These are phyloP conservation scores for Lutraria lutraria DNA, from an alignment of 2,888 invertebrate genomes.

Conservation along the genomic window DNA sequence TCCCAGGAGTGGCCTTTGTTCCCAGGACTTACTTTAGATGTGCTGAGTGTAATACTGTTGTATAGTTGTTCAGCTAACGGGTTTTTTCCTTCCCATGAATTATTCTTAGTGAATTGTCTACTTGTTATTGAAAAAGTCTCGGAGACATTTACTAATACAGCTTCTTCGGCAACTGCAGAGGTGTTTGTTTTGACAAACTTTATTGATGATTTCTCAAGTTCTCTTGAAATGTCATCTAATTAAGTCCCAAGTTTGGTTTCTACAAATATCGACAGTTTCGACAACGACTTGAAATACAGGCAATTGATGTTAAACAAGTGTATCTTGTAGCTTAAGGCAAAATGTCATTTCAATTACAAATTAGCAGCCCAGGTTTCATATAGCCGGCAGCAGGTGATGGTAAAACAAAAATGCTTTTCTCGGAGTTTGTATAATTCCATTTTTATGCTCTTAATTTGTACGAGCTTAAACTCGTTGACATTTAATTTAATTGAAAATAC, in stretches of 20 bases:
- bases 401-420: neutral
- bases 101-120: too few relatives aligned
- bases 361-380: neutral
- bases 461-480: neutral
- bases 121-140: too few relatives aligned
- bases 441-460: neutral
- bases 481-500: neutral
- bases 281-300: neutral
- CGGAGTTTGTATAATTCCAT: neutral
- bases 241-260: neutral
- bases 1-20: too few relatives aligned
- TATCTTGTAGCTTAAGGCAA: neutral
- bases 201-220: neutral
- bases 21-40: too few relatives aligned
- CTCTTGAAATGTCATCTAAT: slow-evolving; percentile 1
- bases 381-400: neutral
- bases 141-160: neutral
- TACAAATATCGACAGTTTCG: neutral
- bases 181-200: neutral
- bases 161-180: too few relatives aligned
- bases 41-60: too few relatives aligned
- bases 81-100: too few relatives aligned
- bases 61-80: too few relatives aligned
- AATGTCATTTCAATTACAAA: neutral
- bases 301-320: slow-evolving; percentile 16